Percentiles rank a stretch among this genome's conserved stretches.
Evolutionary conservation across 2,888 invertebrate genomes (phyloP).

Genomic region (Agapetus fuscipes): DNA sequence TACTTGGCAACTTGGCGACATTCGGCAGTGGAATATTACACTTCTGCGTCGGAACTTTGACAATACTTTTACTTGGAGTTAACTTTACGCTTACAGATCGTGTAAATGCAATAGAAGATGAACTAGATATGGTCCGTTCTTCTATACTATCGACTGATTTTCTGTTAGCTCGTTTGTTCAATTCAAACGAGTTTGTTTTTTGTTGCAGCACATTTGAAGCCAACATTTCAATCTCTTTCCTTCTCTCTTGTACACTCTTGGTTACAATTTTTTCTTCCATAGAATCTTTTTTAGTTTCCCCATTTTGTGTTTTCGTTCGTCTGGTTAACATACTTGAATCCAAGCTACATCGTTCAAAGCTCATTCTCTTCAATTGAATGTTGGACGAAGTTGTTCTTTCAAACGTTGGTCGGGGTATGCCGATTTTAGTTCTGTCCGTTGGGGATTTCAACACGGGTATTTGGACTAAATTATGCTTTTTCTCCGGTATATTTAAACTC

Average conservation of each 20-base stretch:
- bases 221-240: conserved; percentile 40
- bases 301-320: conserved; percentile 29
- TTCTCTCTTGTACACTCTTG: conserved; percentile 39
- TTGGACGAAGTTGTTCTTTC: conserved; percentile 29
- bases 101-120: conserved; percentile 6
- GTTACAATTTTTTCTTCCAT: conserved; percentile 5
- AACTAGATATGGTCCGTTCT: background rate
- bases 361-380: conserved; percentile 38
- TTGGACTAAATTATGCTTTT: background rate
- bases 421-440: conserved; percentile 8
- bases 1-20: too few relatives aligned
- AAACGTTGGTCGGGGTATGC: conserved; percentile 15
- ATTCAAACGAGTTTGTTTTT: conserved; percentile 2
- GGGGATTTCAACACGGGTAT: conserved; percentile 5
- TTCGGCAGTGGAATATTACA: conserved; percentile 15
- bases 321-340: conserved; percentile 34
- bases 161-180: conserved; percentile 1
- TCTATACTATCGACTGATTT: conserved; percentile 6
- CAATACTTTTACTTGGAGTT: conserved; percentile 2
- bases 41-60: conserved; percentile 10
- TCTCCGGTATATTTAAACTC: conserved; percentile 6
- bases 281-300: conserved; percentile 13
- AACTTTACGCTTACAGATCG: conserved; percentile 16
- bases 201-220: background rate
- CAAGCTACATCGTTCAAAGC: conserved; percentile 42